phyloP scores from a whole-genome alignment of 1,140 invertebrate species.

The Muscidifurax raptorellus region DNA sequence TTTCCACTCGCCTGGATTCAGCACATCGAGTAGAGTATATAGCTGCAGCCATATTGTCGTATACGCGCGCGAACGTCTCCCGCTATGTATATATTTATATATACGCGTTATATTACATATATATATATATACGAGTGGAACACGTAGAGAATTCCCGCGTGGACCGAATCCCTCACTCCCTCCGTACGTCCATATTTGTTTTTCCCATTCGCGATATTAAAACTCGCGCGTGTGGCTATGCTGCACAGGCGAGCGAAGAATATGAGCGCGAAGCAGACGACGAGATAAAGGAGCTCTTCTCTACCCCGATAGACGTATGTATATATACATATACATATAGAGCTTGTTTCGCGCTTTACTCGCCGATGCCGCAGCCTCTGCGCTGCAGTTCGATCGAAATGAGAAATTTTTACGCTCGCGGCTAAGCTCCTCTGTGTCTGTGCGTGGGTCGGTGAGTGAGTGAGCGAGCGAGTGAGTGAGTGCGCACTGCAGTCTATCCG shows the following conservation, averaged over 20 bases:
- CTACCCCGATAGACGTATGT: neutral
- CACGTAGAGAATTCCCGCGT: conserved; percentile 28
- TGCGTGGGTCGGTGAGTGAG: neutral
- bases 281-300: neutral
- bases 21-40: neutral
- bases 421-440: neutral
- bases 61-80: neutral
- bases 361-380: neutral
- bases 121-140: neutral
- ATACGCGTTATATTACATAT: neutral
- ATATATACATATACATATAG: neutral
- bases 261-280: neutral
- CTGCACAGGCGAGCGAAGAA: conserved; percentile 18
- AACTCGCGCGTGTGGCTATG: conserved; percentile 39
- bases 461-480: no score
- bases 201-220: conserved; percentile 58
- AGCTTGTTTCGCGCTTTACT: neutral
- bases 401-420: conserved; percentile 23
- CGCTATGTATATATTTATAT: neutral
- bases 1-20: neutral
- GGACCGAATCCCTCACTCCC: conserved; percentile 46
- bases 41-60: neutral
- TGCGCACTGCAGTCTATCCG: no score
- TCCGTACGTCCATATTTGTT: conserved; percentile 49
- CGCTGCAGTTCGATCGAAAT: conserved; percentile 11